phyloP scores from a whole-genome alignment of 2,113 vertebrate species.

The Clarias batrachus region DNA sequence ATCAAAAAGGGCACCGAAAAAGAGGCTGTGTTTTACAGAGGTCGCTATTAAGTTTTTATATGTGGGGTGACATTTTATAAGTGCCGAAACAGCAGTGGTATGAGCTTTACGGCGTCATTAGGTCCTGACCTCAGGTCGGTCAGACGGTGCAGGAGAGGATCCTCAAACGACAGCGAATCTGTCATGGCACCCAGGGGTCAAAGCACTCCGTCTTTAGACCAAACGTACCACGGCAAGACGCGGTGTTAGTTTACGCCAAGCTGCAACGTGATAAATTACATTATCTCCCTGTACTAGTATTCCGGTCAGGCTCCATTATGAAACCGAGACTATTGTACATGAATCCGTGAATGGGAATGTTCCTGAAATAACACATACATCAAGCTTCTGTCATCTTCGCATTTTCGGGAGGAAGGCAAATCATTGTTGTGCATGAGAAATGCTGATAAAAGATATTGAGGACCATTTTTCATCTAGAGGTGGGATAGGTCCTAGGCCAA shows the following conservation, averaged over 20 bases:
- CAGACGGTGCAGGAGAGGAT: slow-evolving; percentile 23
- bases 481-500: neutral
- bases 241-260: neutral
- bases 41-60: slow-evolving; percentile 56
- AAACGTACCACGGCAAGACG: slow-evolving; percentile 13
- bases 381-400: neutral
- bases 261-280: neutral
- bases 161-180: neutral
- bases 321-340: neutral
- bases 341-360: slow-evolving; percentile 12
- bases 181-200: slow-evolving; percentile 23
- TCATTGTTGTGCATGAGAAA: neutral
- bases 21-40: slow-evolving; percentile 56
- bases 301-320: neutral
- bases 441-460: slow-evolving; percentile 35
- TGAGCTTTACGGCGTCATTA: slow-evolving; percentile 50
- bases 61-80: slow-evolving; percentile 55
- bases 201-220: neutral
- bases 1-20: slow-evolving; percentile 56
- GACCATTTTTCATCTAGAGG: slow-evolving; percentile 19
- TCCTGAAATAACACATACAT: neutral
- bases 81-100: slow-evolving; percentile 50
- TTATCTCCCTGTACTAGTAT: neutral
- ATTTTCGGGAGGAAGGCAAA: neutral
- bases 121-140: slow-evolving; percentile 54